Evolutionary conservation across 2,888 invertebrate species (phyloP).

Genomic region (Napeogenes inachia): DNA sequence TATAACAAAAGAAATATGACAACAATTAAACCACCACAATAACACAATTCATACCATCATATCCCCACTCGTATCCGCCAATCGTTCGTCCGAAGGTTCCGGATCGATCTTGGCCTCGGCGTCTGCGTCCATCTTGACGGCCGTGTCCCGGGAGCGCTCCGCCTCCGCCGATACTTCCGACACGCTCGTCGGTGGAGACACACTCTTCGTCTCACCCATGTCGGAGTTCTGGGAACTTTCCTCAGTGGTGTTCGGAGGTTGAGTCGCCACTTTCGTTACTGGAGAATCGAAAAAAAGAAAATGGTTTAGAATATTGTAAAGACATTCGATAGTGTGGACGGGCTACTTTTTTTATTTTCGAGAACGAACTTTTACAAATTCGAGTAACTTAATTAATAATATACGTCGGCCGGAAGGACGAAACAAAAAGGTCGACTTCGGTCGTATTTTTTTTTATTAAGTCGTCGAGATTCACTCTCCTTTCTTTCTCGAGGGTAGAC

Average conservation of each 20-base stretch:
- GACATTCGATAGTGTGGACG: too few species aligned
- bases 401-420: too few species aligned
- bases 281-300: conserved; percentile 14
- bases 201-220: conserved; percentile 56
- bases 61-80: conserved; percentile 17
- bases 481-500: too few species aligned
- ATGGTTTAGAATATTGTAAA: too few species aligned
- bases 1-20: background rate
- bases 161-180: conserved; percentile 54
- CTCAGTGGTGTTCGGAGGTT: conserved; percentile 53
- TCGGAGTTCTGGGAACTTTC: conserved; percentile 68
- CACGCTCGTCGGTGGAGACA: conserved; percentile 57
- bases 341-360: too few species aligned
- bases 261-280: conserved; percentile 46
- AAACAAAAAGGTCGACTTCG: too few species aligned
- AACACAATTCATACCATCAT: conserved; percentile 7
- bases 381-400: too few species aligned
- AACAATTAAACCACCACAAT: too few species aligned
- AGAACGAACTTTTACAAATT: too few species aligned
- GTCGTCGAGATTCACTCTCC: too few species aligned
- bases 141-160: conserved; percentile 34
- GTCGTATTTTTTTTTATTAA: too few species aligned
- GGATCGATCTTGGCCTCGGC: conserved; percentile 16
- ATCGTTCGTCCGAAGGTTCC: conserved; percentile 15
- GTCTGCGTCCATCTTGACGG: conserved; percentile 26